Evolutionary conservation across 2,888 invertebrate genomes (phyloP), one percentile per base, ranked within the genome.

Genomic region (Gandaritis pyraliata): DNA sequence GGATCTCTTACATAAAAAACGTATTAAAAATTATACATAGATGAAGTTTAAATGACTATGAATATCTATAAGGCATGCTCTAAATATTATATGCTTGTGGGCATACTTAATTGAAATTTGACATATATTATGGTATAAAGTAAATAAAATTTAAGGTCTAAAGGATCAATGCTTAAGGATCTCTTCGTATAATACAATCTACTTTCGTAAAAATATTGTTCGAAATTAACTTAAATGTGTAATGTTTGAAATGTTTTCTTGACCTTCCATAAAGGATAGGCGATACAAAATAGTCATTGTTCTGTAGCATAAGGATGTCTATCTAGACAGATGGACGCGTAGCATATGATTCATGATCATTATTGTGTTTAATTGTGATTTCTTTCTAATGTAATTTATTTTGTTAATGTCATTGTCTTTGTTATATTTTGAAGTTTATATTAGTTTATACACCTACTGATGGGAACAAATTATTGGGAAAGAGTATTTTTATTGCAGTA

Each of bases 361-460:
- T 70, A 67, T 65, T 70, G 64, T 61, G 71, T 66, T 69, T 56
- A 65, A 56, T 68, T 70, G 73, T 75, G 68, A 71, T 72, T 72
- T 62, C 68, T 66, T 51, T 41, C 45, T 51, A 58, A 41, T 47
- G 43, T 58, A 53, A 54, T 73, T 72, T 73, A 69, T 74, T 76
- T 72, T 54, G 71, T 76, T 76, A 61, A 65, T 59, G 66, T 67
- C 53, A 63, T 66, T 70, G 43, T 59, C 51, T 68, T 69, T 45
- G 63, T 50, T 69, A 65, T 66, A 64, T 65, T 73, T 64, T 54
- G 29, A 69, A 65, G 59, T 65, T 66, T 63, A 39, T 56, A 55
- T 52, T 64, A 58, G 49, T 66, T 52, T 52, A 45, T 62, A 67
- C 62, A 65, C 52, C 65, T 56, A 61, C 2, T 61, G 58, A 54